Evolutionary conservation across 1,140 invertebrate species (phyloP), one percentile per base, ranked within the genome.

Genomic region (Parapsyche elsis): DNA sequence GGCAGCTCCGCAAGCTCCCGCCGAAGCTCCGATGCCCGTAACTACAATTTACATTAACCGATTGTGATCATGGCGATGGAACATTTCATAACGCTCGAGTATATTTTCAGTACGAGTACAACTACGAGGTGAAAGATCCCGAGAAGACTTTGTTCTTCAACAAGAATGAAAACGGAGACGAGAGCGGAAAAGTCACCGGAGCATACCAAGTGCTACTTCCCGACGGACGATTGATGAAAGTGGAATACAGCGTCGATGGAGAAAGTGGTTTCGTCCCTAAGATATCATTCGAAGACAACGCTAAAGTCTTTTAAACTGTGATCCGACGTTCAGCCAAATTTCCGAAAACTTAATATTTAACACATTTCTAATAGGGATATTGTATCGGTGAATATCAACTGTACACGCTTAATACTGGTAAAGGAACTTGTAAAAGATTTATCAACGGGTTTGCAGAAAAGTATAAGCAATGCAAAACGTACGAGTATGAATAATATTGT

Each of bases 41-140:
- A 86, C 86, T 86, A 80, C 71, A 14, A 61, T 49, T 21, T 19
- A 61, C 14, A 74, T 76, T n/a, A 44, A 57, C 7, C 26, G 75
- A 21, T 19, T n/a, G 14, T 4, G 30, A 76, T 30, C 14, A 23
- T 26, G 10, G 23, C 4, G 1, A 21, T 67, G 12, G n/a, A n/a
- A n/a, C n/a, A n/a, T n/a, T n/a, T n/a, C n/a, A n/a, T 16, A 61
- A 74, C 61, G 21, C 49, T 70, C 12, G 23, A 26, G 24, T 76
- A 26, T 84, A 76, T 81, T 90, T 86, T 19, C 87, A 93, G 92
- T 93, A 93, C 81, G 90, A 93, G 85, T 94, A 92, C 86, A 90
- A 93, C 86, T 94, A 92, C 84, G 92, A 92, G 85, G 92, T 94
- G n/a, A 92, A 93, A 85, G 92, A 93, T 85, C 90, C 90, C 79